These are phyloP conservation scores for Fragum whitleyi DNA, from an alignment of 2,888 invertebrate species.

Conservation along the genomic window DNA sequence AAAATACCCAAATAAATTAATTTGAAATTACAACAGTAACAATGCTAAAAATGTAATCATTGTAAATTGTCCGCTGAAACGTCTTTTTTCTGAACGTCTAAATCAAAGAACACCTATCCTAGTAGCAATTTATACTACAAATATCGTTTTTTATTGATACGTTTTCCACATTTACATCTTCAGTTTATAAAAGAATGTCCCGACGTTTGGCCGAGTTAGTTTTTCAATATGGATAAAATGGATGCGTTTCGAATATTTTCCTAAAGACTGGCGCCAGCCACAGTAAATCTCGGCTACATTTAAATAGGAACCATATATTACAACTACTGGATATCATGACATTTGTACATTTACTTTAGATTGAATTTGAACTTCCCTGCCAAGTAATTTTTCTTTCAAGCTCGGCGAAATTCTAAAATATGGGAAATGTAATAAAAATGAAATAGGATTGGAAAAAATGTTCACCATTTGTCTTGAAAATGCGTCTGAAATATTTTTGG, in stretches of 20 bases:
- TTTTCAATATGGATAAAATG: neutral
- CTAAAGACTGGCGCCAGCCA: neutral
- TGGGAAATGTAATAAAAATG: neutral
- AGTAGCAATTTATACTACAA: too few relatives aligned
- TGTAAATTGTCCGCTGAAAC: too few relatives aligned
- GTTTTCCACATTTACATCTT: neutral
- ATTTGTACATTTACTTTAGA: neutral
- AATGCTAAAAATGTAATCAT: too few relatives aligned
- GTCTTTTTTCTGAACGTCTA: too few relatives aligned
- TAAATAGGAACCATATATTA: slow-evolving; percentile 4
- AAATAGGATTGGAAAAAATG: neutral
- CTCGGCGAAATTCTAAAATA: neutral
- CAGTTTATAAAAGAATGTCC: neutral
- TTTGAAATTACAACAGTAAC: too few relatives aligned
- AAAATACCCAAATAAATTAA: too few relatives aligned
- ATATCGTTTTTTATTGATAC: too few relatives aligned
- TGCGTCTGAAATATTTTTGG: neutral
- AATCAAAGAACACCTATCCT: too few relatives aligned
- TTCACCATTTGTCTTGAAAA: neutral
- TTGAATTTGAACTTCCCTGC: neutral
- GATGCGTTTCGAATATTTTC: neutral
- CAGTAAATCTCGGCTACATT: neutral
- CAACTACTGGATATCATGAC: neutral
- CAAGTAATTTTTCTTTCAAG: neutral
- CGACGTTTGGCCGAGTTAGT: neutral